Percentiles rank a stretch among this genome's conserved stretches.
phyloP scores from a whole-genome alignment of 2,888 invertebrate species.

The Limnephilus marmoratus region DNA sequence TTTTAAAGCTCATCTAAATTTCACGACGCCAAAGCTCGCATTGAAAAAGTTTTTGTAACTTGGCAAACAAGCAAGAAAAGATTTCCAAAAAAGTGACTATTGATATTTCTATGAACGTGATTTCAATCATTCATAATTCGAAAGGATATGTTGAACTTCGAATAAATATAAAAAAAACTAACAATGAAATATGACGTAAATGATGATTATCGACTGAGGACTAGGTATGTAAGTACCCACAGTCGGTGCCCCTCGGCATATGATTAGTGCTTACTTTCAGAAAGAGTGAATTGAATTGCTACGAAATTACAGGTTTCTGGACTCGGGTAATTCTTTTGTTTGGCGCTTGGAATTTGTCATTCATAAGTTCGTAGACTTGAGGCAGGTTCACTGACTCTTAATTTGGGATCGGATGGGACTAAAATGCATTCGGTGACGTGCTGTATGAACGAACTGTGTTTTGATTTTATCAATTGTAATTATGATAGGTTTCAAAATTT shows the following conservation, averaged over 20 bases:
- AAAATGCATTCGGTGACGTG: neutral
- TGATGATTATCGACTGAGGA: neutral
- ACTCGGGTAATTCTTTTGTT: constrained; percentile 55
- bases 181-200: neutral
- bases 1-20: neutral
- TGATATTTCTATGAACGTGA: neutral
- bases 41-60: too few relatives aligned
- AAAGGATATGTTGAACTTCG: neutral
- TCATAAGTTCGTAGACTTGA: constrained; percentile 43
- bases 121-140: neutral
- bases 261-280: constrained; percentile 13
- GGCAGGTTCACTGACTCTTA: constrained; percentile 14
- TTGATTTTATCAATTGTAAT: neutral
- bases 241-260: neutral
- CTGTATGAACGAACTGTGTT: neutral
- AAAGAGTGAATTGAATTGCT: constrained; percentile 54
- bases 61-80: neutral
- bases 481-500: too few relatives aligned
- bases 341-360: constrained; percentile 51
- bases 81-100: neutral
- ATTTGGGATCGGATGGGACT: neutral
- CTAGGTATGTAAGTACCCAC: neutral
- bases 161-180: neutral
- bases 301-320: constrained; percentile 53
- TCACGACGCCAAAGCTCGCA: too few relatives aligned